Evolutionary conservation across 2,888 invertebrate species (phyloP).

Genomic region (Amphipoea lucens): DNA sequence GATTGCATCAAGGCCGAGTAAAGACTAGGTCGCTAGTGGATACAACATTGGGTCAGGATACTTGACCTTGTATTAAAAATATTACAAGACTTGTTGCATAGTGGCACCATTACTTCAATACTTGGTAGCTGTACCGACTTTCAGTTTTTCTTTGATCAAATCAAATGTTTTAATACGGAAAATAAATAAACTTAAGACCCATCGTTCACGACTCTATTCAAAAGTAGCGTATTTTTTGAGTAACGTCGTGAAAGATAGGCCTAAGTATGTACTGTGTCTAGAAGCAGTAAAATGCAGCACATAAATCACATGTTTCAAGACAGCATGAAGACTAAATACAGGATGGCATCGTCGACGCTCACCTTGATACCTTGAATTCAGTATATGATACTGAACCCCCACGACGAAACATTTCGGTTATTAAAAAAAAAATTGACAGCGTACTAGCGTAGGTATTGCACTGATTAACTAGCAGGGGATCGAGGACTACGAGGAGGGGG

Average conservation of each 20-base stretch:
- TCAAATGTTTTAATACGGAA: neutral
- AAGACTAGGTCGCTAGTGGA: slow-evolving; percentile 60
- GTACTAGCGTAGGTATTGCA: too few species aligned
- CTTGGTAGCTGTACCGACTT: slow-evolving; percentile 24
- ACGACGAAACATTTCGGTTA: too few species aligned
- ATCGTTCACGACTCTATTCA: neutral
- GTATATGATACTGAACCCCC: too few species aligned
- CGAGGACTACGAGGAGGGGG: too few species aligned
- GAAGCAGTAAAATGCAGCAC: too few species aligned
- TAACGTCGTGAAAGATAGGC: neutral
- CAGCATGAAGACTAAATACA: too few species aligned
- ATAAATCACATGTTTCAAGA: too few species aligned
- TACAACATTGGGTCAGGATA: slow-evolving; percentile 61
- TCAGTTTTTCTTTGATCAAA: slow-evolving; percentile 20
- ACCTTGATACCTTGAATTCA: too few species aligned
- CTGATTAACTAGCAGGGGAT: too few species aligned
- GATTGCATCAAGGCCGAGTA: slow-evolving; percentile 61
- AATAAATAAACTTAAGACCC: neutral
- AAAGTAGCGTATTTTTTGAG: neutral
- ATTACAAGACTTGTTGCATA: slow-evolving; percentile 52
- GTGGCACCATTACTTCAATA: slow-evolving; percentile 15
- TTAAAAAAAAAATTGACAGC: too few species aligned
- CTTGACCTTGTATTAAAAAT: slow-evolving; percentile 64
- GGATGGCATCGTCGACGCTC: too few species aligned
- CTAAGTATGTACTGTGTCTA: too few species aligned